These are phyloP conservation scores for Pluvialis apricaria DNA, from an alignment of 2,113 vertebrate genomes.

Conservation along the genomic window DNA sequence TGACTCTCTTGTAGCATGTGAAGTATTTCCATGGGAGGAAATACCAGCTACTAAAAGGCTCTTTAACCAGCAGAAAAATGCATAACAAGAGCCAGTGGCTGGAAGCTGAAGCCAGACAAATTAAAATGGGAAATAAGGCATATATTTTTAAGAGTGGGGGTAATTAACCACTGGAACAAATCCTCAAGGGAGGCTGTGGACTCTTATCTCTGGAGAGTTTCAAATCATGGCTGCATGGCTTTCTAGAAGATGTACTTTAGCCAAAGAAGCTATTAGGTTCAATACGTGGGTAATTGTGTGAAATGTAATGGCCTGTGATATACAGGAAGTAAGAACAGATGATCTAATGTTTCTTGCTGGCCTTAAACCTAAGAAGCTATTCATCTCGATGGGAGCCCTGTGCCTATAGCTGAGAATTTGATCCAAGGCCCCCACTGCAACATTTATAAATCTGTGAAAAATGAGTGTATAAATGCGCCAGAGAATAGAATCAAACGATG, in stretches of 20 bases:
- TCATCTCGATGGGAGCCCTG: slow-evolving; percentile 8
- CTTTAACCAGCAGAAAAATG: slow-evolving; percentile 6
- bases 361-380: slow-evolving; percentile 48
- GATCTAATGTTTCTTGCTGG: slow-evolving; percentile 50
- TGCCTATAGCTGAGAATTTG: slow-evolving; percentile 24
- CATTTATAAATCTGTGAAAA: slow-evolving; percentile 41
- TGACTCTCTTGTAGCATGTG: neutral
- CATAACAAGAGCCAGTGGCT: neutral
- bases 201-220: slow-evolving; percentile 30
- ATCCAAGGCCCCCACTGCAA: neutral
- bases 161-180: slow-evolving; percentile 50
- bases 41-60: neutral
- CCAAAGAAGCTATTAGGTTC: slow-evolving; percentile 52
- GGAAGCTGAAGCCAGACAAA: slow-evolving; percentile 26
- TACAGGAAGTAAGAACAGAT: slow-evolving; percentile 40
- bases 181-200: neutral
- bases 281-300: slow-evolving; percentile 35
- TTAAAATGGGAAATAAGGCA: slow-evolving; percentile 39
- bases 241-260: slow-evolving; percentile 27
- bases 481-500: neutral
- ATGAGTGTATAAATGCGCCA: neutral
- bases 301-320: slow-evolving; percentile 56
- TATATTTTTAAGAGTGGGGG: slow-evolving; percentile 33
- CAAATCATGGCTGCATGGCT: slow-evolving; percentile 27
- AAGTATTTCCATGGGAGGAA: neutral